Evolutionary conservation across 2,888 invertebrate species (phyloP).

Genomic region (Athrips mouffetella): DNA sequence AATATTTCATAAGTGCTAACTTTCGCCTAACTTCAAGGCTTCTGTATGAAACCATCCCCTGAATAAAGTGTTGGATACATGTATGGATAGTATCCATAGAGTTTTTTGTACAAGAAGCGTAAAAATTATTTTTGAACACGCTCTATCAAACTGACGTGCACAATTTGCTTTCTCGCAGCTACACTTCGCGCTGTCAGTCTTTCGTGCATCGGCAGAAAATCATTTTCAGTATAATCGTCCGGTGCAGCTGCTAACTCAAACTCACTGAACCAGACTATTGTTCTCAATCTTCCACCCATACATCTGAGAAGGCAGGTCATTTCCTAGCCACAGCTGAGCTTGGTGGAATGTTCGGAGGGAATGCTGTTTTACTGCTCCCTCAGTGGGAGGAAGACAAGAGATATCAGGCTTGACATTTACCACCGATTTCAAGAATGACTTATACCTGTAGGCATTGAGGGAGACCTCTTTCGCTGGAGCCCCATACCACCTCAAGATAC

Average conservation of each 20-base stretch:
- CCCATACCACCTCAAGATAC: neutral
- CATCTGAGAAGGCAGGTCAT: neutral
- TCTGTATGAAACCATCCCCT: too few relatives aligned
- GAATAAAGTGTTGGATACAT: too few relatives aligned
- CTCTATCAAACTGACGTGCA: too few relatives aligned
- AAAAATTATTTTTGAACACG: too few relatives aligned
- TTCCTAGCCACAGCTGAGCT: slow-evolving; percentile 7
- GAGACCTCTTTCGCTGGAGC: too few relatives aligned
- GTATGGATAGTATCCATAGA: too few relatives aligned
- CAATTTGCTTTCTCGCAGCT: neutral
- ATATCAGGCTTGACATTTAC: neutral
- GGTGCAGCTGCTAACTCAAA: neutral
- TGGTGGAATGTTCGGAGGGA: too few relatives aligned
- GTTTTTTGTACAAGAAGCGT: too few relatives aligned
- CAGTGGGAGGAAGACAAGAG: slow-evolving; percentile 6
- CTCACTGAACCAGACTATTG: neutral
- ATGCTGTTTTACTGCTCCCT: slow-evolving; percentile 9
- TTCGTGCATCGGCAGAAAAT: neutral
- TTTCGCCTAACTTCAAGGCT: too few relatives aligned
- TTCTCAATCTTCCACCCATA: neutral
- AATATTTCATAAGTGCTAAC: too few relatives aligned
- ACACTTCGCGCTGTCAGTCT: neutral
- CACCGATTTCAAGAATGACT: too few relatives aligned
- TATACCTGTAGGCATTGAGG: too few relatives aligned
- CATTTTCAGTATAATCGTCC: neutral